Evolutionary conservation across 2,888 invertebrate genomes (phyloP), one percentile per base, ranked within the genome.

Genomic region (Diaprepes abbreviatus): DNA sequence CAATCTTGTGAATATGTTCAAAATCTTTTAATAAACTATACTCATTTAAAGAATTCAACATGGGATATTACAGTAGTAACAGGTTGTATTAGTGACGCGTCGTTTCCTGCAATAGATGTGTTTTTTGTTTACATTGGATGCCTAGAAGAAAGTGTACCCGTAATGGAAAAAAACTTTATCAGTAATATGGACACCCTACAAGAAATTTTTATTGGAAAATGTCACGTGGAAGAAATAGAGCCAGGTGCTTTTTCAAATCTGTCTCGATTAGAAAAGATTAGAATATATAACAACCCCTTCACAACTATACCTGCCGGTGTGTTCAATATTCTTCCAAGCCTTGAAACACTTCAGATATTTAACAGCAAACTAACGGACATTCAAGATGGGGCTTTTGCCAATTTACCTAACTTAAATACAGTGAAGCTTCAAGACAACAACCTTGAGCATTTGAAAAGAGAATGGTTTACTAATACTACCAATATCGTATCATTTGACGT

Each of bases 81-180:
- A 19, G 54, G 19, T 17, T 55, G 54, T 21, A 55, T 55, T 14
- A 55, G 35, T 36, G 54, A 36, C 1, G 19, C 17, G 3, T 9
- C 35, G 0, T 31, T 55, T 17, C 1, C 2, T 17, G 19, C 1
- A 9, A 16, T n/a, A n/a, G 2, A 55, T n/a, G 19, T 55, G 1
- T 9, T 10, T n/a, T 16, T 10, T n/a, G 10, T 55, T 6, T 40
- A 2, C 7, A 4, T 55, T 12, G 45, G 21, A 19, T 45, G 45
- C 10, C 1, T 4, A 5, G n/a, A 19, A 14, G 14, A 14, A 38
- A 38, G 14, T 14, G 12, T 14, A n/a, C n/a, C n/a, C n/a, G n/a
- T n/a, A n/a, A n/a, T 38, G 14, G 36, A 38, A 38, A 38, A 14
- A 38, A 38, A 38, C 14, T 38, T 38, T 6, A 38, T 38, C 36